Base-by-base conservation (phyloP, 2,113 vertebrate genomes). In the Lutjanus erythropterus region DNA sequence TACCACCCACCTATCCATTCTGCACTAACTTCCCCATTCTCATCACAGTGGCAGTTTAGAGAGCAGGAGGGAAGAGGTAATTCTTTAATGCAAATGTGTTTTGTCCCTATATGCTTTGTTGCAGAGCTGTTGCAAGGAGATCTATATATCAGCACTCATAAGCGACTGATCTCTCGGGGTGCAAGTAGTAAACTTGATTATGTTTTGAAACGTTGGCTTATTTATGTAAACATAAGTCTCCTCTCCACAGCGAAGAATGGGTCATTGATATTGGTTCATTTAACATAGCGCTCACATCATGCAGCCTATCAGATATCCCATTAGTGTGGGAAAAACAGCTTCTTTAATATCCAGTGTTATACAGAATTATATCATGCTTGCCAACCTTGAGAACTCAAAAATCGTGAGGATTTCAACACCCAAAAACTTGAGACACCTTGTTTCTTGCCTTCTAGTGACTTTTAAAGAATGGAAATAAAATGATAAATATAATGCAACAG, bases 1-100 rank as follows among this genome's bases (percentile, higher is more conserved):
- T 91, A 92, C 91, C 90, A 86, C 85, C 88, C 89, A 89, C 87
- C 85, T 89, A 91, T 92, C 83, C 52, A 83, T 92, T 92, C 79
- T 77, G 75, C 78, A 37, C 79, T 80, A 78, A 92, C 88, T 68
- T 76, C 61, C 79, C 68, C 23, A 58, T 83, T 88, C 86, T 88
- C 82, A 74, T 72, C 33, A 52, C 83, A 74, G 75, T 84, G 75
- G 78, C 80, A 71, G 66, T 78, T 84, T 31, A 47, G 49, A 81
- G 67, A 83, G 61, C 46, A 50, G 67, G 73, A 75, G 60, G 35
- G 27, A 69, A 52, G 71, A 76, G 81, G 79, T 75, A 46, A 81
- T 86, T 89, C 81, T 74, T 78, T 78, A 90, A 86, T 89, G 83
- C 78, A 89, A 88, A 84, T 87, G 37, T 39, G 27, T 10, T 49